Percentiles rank a stretch among this genome's conserved stretches.
Evolutionary conservation across 2,888 invertebrate genomes (phyloP).

Genomic region (Parnassius smintheus): DNA sequence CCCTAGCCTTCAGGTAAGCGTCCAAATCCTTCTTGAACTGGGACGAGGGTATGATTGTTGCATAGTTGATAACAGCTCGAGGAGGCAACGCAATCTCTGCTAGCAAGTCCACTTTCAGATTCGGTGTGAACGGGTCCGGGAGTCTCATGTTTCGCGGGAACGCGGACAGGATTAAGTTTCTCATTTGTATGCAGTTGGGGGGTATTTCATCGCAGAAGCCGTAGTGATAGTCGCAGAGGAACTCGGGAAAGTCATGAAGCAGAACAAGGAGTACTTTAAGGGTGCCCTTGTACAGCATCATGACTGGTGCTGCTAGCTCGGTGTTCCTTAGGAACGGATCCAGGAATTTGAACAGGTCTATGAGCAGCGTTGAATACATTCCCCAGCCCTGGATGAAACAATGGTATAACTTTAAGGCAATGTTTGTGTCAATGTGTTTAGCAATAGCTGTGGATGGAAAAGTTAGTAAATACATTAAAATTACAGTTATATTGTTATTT

Average conservation of each 20-base stretch:
- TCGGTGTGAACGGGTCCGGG: conserved; percentile 99
- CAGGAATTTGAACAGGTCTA: conserved; percentile 97
- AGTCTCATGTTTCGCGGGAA: conserved; percentile 99
- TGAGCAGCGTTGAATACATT: conserved; percentile 97
- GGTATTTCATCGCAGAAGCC: conserved; percentile 99
- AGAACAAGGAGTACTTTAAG: conserved; percentile 96
- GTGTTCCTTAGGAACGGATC: conserved; percentile 98
- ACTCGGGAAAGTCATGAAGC: conserved; percentile 99
- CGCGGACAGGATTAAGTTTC: conserved; percentile 98
- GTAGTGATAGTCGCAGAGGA: conserved; percentile 99
- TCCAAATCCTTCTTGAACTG: conserved; percentile 98
- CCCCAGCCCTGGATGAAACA: conserved; percentile 88
- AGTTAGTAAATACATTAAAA: conserved; percentile 15
- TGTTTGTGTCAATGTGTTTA: conserved; percentile 14
- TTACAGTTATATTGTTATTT: background rate
- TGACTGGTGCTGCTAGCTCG: conserved; percentile 96
- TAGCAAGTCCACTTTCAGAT: conserved; percentile 95
- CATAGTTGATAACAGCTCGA: conserved; percentile 93
- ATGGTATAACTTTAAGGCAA: conserved; percentile 27
- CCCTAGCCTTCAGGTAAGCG: conserved; percentile 95
- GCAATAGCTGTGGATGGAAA: conserved; percentile 20
- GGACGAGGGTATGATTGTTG: conserved; percentile 91
- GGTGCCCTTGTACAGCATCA: conserved; percentile 97
- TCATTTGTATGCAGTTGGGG: conserved; percentile 99
- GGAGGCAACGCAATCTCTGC: conserved; percentile 94